Evolutionary conservation across 2,888 invertebrate genomes (phyloP).

Genomic region (Leptopilina syphax): DNA sequence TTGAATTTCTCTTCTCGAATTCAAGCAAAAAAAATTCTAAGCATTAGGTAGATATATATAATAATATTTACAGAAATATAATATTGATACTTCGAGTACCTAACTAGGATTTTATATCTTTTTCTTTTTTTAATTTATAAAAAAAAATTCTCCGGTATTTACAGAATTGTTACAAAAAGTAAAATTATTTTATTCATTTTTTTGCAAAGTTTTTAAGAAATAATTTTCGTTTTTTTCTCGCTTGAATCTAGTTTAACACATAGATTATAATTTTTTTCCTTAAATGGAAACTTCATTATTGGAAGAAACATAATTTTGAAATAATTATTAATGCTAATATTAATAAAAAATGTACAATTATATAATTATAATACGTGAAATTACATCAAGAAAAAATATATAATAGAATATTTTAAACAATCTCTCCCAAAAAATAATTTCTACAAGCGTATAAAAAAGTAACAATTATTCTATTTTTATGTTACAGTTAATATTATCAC

Average conservation of each 20-base stretch:
- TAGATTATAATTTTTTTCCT: background rate
- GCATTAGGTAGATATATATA: slow-evolving; percentile 59
- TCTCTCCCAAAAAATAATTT: background rate
- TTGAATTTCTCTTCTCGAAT: slow-evolving; percentile 51
- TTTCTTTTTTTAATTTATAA: background rate
- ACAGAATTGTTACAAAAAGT: background rate
- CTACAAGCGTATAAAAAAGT: no score
- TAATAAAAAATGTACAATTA: background rate
- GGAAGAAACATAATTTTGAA: background rate
- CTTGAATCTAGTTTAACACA: slow-evolving; percentile 28
- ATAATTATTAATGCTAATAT: background rate
- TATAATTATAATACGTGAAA: background rate
- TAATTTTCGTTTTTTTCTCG: background rate
- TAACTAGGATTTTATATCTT: slow-evolving; percentile 66
- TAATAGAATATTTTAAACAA: background rate
- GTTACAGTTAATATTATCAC: no score
- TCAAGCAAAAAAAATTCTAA: slow-evolving; percentile 61
- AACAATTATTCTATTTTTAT: no score
- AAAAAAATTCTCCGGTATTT: background rate
- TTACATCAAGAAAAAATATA: background rate
- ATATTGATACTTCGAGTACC: slow-evolving; percentile 49
- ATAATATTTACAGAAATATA: slow-evolving; percentile 67
- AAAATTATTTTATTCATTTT: no score
- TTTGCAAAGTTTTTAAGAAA: background rate
- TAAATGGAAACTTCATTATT: background rate